Conservation (phyloP, 2,113 vertebrate genomes). For the Mandrillus leucophaeus region DNA sequence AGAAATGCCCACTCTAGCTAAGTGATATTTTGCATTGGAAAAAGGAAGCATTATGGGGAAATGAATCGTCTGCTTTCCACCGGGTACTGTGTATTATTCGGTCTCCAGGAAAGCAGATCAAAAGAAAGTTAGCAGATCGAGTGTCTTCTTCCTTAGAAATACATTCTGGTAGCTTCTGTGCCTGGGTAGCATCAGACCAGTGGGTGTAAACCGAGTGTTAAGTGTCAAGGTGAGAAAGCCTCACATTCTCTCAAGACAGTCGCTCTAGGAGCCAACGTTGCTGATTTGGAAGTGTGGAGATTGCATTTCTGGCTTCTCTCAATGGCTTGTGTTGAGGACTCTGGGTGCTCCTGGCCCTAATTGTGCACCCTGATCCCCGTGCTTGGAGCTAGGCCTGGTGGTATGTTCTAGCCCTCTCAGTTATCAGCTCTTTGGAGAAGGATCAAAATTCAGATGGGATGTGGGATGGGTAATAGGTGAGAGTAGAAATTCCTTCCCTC, state of each 20-base stretch:
- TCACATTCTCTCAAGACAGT: neutral
- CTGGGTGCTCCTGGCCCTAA: neutral
- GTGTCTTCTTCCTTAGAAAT: neutral
- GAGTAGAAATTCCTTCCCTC: neutral
- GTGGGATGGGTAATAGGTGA: neutral
- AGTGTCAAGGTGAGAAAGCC: neutral
- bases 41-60: slow-evolving; percentile 59
- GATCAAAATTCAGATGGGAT: neutral
- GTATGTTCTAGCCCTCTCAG: neutral
- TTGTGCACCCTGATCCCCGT: neutral
- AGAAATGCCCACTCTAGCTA: slow-evolving; percentile 44
- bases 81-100: slow-evolving; percentile 59
- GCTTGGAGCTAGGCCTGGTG: neutral
- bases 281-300: neutral
- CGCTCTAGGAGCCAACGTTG: neutral
- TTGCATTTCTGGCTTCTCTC: neutral
- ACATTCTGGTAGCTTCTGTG: neutral
- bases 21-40: slow-evolving; percentile 52
- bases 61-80: slow-evolving; percentile 61
- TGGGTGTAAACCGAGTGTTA: neutral
- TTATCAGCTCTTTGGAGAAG: slow-evolving; percentile 46
- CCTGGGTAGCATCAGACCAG: neutral
- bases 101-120: slow-evolving; percentile 52
- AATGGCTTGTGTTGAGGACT: neutral
- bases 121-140: slow-evolving; percentile 37